Evolutionary conservation across 2,113 vertebrate species (phyloP).

Genomic region (Ariopsis seemanni): DNA sequence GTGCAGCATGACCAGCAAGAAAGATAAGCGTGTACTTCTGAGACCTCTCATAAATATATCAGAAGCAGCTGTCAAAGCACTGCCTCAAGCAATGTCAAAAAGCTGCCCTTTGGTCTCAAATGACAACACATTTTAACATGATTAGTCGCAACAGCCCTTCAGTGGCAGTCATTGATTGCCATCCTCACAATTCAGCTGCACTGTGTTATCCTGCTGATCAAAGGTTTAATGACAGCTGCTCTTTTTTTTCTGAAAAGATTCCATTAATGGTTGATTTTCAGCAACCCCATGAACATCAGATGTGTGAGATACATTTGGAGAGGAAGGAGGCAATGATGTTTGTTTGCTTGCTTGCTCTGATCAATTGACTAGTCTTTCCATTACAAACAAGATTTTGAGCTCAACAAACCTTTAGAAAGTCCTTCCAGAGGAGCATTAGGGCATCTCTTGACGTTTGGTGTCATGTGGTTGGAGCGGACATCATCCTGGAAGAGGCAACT

Average conservation of each 20-base stretch:
- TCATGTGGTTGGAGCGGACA: neutral
- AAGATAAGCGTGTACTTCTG: conserved; percentile 1
- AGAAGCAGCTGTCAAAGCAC: conserved; percentile 39
- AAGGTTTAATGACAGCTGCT: neutral
- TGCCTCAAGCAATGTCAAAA: conserved; percentile 36
- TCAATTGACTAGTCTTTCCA: too few relatives aligned
- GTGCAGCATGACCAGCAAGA: conserved; percentile 10
- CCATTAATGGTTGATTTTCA: neutral
- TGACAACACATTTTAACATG: conserved; percentile 42
- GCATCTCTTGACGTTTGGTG: neutral
- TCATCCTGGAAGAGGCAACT: neutral
- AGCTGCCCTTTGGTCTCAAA: conserved; percentile 44
- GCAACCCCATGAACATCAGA: neutral
- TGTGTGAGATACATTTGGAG: neutral
- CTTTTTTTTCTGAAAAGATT: neutral
- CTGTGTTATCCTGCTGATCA: neutral
- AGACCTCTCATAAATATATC: conserved; percentile 40
- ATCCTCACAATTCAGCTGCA: conserved; percentile 14
- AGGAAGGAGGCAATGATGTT: neutral
- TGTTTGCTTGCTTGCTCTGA: too few relatives aligned
- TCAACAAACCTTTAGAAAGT: neutral
- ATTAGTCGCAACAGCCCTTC: conserved; percentile 40
- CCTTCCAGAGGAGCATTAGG: neutral
- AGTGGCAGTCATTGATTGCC: conserved; percentile 34
- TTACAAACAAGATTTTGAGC: neutral